Percentiles rank a stretch among this genome's conserved stretches.
These are phyloP conservation scores for Agapetus fuscipes DNA, from an alignment of 2,888 invertebrate species.

Conservation along the genomic window DNA sequence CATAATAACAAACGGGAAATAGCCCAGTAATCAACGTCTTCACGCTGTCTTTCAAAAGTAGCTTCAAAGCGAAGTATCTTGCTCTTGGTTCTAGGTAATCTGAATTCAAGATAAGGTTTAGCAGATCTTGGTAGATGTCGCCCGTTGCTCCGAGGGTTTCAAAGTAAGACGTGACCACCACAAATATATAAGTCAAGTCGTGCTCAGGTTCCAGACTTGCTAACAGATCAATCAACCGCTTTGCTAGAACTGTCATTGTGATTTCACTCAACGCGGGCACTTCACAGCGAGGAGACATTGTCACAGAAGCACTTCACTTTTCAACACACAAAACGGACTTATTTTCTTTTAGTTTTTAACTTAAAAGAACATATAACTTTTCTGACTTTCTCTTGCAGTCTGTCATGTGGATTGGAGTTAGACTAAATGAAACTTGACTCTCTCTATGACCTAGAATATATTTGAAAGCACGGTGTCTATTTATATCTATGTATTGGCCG, in stretches of 20 bases:
- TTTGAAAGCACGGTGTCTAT: constrained; percentile 10
- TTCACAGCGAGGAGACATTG: constrained; percentile 57
- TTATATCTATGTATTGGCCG: constrained; percentile 2
- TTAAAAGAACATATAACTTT: neutral
- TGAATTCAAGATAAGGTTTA: constrained; percentile 53
- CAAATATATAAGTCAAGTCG: constrained; percentile 48
- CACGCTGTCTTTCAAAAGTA: constrained; percentile 55
- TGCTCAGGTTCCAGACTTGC: constrained; percentile 51
- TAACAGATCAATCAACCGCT: constrained; percentile 51
- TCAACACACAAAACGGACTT: neutral
- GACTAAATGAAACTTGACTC: constrained; percentile 17
- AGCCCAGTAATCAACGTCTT: constrained; percentile 56
- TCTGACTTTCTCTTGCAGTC: neutral
- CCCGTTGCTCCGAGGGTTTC: constrained; percentile 52
- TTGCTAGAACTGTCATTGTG: constrained; percentile 50
- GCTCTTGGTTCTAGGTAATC: constrained; percentile 59
- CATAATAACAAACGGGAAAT: constrained; percentile 62
- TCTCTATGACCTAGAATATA: constrained; percentile 20
- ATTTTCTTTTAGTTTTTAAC: too few species aligned
- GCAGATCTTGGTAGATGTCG: constrained; percentile 58
- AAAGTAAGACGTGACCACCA: constrained; percentile 50
- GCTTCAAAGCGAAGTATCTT: constrained; percentile 54
- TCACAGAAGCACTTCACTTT: too few species aligned
- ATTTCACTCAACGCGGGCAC: constrained; percentile 51
- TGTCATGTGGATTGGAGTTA: constrained; percentile 1